Evolutionary conservation across 2,888 invertebrate genomes (phyloP).

Genomic region (Amblyteles armatorius): DNA sequence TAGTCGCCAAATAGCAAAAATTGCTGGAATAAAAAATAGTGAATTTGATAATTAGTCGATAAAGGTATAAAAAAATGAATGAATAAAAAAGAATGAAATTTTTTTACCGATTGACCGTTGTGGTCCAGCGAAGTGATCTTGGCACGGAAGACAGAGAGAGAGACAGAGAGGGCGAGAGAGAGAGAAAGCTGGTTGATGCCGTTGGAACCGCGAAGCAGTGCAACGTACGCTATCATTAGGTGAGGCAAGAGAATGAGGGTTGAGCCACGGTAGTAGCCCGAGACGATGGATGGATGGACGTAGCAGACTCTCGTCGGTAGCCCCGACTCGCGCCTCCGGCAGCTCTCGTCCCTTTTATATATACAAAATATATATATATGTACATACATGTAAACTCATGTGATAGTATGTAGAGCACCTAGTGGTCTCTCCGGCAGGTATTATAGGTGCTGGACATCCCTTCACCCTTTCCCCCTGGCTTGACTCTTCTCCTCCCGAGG

Average conservation of each 20-base stretch:
- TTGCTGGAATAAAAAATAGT: not conserved
- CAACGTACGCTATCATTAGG: slow-evolving; percentile 82
- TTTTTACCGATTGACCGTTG: slow-evolving; percentile 21
- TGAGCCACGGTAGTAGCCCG: slow-evolving; percentile 73
- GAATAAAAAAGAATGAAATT: not conserved
- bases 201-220: slow-evolving; percentile 73
- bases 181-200: slow-evolving; percentile 61
- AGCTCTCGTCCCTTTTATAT: slow-evolving; percentile 73
- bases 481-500: slow-evolving; percentile 44
- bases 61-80: slow-evolving; percentile 3
- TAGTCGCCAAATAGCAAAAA: no score
- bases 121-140: slow-evolving; percentile 27
- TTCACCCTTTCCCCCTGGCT: slow-evolving; percentile 57
- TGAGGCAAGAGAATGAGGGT: slow-evolving; percentile 77
- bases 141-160: slow-evolving; percentile 1
- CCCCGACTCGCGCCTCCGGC: slow-evolving; percentile 76
- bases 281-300: slow-evolving; percentile 76
- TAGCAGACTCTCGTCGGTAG: slow-evolving; percentile 76
- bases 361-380: slow-evolving; percentile 44
- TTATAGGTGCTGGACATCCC: slow-evolving; percentile 62
- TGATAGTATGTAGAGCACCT: slow-evolving; percentile 64
- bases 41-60: not conserved
- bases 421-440: slow-evolving; percentile 49
- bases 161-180: slow-evolving; percentile 38
- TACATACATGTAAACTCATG: slow-evolving; percentile 34